phyloP scores from a whole-genome alignment of 2,113 vertebrate species.

The Sylvilagus bachmani region DNA sequence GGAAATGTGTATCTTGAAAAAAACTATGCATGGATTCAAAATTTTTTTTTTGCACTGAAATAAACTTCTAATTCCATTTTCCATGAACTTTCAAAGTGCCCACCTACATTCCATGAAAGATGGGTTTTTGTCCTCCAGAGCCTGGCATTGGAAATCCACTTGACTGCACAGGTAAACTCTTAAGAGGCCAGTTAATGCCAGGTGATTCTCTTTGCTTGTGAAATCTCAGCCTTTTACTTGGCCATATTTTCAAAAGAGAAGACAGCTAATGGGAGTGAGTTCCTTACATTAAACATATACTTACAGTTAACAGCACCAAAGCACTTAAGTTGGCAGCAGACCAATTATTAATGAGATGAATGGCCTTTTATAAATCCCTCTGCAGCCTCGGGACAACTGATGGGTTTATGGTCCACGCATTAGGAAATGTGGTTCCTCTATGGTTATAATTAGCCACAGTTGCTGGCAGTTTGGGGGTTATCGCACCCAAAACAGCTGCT shows the following conservation, averaged over 20 bases:
- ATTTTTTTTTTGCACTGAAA: too few relatives aligned
- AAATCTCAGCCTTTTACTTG: conserved; percentile 83
- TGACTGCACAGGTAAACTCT: conserved; percentile 32
- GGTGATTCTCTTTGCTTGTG: conserved; percentile 67
- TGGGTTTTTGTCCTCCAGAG: not conserved
- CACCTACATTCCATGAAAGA: not conserved
- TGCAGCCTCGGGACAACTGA: conserved; percentile 84
- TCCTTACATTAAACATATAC: conserved; percentile 87
- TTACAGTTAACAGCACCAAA: conserved; percentile 87
- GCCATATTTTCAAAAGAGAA: conserved; percentile 84
- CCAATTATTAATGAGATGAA: conserved; percentile 90
- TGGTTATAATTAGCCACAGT: conserved; percentile 33
- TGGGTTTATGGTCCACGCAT: conserved; percentile 87
- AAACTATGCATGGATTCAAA: too few relatives aligned
- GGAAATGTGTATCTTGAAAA: too few relatives aligned
- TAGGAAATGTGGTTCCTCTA: conserved; percentile 74
- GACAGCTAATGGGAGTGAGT: conserved; percentile 87
- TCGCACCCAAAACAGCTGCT: conserved; percentile 8
- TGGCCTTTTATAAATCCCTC: conserved; percentile 88
- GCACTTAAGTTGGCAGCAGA: conserved; percentile 89
- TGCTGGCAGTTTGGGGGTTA: not conserved
- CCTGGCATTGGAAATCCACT: not conserved
- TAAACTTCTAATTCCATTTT: too few relatives aligned
- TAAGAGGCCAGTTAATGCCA: not conserved
- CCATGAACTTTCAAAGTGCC: too few relatives aligned